Evolutionary conservation across 1,140 invertebrate genomes (phyloP), one percentile per base, ranked within the genome.

Genomic region (Drosophila pseudoobscura): DNA sequence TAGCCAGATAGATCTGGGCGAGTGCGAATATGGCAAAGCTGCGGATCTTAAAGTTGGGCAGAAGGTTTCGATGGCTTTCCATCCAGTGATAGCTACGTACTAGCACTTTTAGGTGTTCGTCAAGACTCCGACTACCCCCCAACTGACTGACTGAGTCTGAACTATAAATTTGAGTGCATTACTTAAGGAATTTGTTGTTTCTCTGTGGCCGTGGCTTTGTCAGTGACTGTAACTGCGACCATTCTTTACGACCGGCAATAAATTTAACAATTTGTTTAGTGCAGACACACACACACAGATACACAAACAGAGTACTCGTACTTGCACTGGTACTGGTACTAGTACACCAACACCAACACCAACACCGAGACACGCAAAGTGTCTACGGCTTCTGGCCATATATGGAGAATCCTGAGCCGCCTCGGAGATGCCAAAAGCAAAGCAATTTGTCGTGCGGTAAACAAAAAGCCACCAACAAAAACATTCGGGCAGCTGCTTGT

Each of bases 241-340:
- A 88, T 88, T 89, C 79, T 88, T 83, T 89, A 79, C 83, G 79
- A 88, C 61, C 59, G 59, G 78, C 84, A 88, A 88, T 88, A 88
- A 88, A 88, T 88, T 88, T 83, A 88, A 88, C 84, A 88, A 88
- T 88, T 88, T 88, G 83, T 88, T 88, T 88, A 88, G 83, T 70
- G 61, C 75, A 73, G 50, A 83, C 78, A 76, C 63, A 68, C 52
- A 79, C 29, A 63, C 41, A 54, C n/a, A 76, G 11, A 76, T 29
- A 52, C 43, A 58, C 39, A 31, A 3, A 43, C 17, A 17, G 6
- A 49, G 9, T 59, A 26, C 24, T 35, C 49, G 31, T 39, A 39
- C 35, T 3, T 1, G 35, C 11, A 39, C 35, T 13, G 1, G 35
- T 35, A 35, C 35, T 3, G 3, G 35, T 39, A 39, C 35, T 13